Conservation (phyloP, 92 coral and sea anemone species). For the Epizoanthus fatuus region DNA sequence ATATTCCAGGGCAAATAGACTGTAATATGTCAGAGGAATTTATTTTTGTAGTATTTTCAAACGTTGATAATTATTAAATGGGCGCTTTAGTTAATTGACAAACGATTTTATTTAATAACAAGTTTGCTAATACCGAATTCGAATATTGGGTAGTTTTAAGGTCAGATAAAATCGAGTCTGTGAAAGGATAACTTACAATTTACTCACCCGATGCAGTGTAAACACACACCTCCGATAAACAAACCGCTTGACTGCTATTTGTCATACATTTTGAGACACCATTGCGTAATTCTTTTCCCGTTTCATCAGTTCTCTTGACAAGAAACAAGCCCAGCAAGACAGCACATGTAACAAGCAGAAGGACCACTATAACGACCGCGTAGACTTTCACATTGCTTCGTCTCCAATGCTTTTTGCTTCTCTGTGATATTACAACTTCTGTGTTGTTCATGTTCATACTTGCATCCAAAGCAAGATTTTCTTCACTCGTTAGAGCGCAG, state of each 20-base stretch:
- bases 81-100: background rate
- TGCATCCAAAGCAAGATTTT: slow-evolving; percentile 29
- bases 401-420: background rate
- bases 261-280: background rate
- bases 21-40: too few species aligned
- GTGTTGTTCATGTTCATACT: slow-evolving; percentile 8
- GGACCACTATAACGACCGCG: slow-evolving; percentile 38
- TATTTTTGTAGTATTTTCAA: too few species aligned
- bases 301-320: slow-evolving; percentile 24
- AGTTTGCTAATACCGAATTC: background rate
- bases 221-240: slow-evolving; percentile 64
- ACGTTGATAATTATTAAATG: background rate
- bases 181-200: background rate
- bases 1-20: too few species aligned
- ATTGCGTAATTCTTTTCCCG: background rate
- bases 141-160: background rate
- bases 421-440: slow-evolving; percentile 11
- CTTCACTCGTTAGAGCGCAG: slow-evolving; percentile 7
- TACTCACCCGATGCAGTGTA: slow-evolving; percentile 70
- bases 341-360: slow-evolving; percentile 62
- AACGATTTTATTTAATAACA: background rate
- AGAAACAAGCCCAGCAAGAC: slow-evolving; percentile 61
- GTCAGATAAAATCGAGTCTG: background rate
- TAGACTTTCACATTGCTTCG: slow-evolving; percentile 16
- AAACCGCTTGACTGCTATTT: slow-evolving; percentile 20